Percentiles rank a stretch among this genome's conserved stretches.
phyloP scores from a whole-genome alignment of 92 coral and sea anemone genomes.

The Isaurus tuberculatus region DNA sequence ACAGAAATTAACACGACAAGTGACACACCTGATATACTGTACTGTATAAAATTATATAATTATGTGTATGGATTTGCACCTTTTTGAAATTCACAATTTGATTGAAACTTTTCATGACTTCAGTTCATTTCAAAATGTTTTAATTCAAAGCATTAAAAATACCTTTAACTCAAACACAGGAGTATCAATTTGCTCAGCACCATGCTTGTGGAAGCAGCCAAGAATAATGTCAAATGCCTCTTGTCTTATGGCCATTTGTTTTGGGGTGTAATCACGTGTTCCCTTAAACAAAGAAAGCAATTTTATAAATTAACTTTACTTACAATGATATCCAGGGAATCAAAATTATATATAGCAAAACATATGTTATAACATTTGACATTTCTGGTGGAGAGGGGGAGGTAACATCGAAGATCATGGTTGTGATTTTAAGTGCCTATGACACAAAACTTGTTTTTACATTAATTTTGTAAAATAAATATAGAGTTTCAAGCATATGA shows the following conservation, averaged over 20 bases:
- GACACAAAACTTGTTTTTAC: too few relatives aligned
- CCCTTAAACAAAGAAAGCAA: constrained; percentile 60
- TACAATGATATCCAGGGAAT: too few relatives aligned
- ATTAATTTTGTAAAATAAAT: too few relatives aligned
- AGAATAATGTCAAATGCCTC: constrained; percentile 86
- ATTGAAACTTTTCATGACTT: too few relatives aligned
- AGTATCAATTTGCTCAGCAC: constrained; percentile 96
- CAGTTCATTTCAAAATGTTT: not conserved
- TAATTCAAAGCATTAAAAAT: not conserved
- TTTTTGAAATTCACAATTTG: too few relatives aligned
- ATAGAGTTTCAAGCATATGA: too few relatives aligned
- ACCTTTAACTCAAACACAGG: constrained; percentile 99
- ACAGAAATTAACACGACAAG: constrained; percentile 22
- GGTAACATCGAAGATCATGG: too few relatives aligned
- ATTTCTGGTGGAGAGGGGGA: too few relatives aligned
- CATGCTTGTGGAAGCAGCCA: constrained; percentile 90
- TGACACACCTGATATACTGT: not conserved
- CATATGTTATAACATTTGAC: too few relatives aligned
- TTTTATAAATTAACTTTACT: not conserved
- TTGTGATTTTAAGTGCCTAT: too few relatives aligned
- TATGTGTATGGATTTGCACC: too few relatives aligned
- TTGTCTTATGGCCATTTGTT: constrained; percentile 96
- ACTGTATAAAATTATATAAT: not conserved
- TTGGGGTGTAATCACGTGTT: constrained; percentile 95
- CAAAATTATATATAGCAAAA: too few relatives aligned